These are phyloP conservation scores for Probosciger aterrimus DNA, from an alignment of 2,113 vertebrate genomes.

Conservation along the genomic window DNA sequence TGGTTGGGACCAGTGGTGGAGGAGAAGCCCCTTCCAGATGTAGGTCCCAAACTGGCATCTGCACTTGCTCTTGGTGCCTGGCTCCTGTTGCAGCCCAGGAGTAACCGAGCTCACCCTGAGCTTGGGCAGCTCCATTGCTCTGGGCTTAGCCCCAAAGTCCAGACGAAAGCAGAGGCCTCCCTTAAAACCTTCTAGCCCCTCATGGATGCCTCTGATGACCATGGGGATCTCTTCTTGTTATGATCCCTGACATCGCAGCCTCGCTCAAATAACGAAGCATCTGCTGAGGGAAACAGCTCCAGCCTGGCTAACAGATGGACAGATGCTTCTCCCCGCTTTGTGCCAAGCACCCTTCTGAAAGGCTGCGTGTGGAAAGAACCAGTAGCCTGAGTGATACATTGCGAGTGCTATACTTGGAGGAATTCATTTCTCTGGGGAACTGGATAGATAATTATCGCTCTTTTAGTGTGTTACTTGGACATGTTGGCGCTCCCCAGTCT, in stretches of 20 bases:
- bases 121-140: not conserved
- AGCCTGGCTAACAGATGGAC: not conserved
- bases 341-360: not conserved
- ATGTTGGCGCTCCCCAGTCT: not conserved
- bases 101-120: too few relatives aligned
- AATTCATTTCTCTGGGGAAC: not conserved
- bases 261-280: rapidly evolving
- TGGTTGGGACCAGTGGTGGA: not conserved
- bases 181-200: not conserved
- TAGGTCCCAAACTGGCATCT: not conserved
- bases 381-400: not conserved
- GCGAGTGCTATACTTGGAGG: not conserved
- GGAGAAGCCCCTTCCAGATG: not conserved
- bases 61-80: not conserved
- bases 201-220: not conserved
- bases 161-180: not conserved
- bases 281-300: not conserved
- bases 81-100: not conserved
- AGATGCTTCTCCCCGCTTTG: not conserved
- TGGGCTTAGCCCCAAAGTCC: not conserved
- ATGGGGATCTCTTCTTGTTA: not conserved
- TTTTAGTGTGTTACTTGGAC: not conserved
- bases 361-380: not conserved
- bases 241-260: not conserved
- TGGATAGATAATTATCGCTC: not conserved